These are phyloP conservation scores for Mirounga angustirostris DNA, from an alignment of 2,113 vertebrate genomes.

Conservation along the genomic window DNA sequence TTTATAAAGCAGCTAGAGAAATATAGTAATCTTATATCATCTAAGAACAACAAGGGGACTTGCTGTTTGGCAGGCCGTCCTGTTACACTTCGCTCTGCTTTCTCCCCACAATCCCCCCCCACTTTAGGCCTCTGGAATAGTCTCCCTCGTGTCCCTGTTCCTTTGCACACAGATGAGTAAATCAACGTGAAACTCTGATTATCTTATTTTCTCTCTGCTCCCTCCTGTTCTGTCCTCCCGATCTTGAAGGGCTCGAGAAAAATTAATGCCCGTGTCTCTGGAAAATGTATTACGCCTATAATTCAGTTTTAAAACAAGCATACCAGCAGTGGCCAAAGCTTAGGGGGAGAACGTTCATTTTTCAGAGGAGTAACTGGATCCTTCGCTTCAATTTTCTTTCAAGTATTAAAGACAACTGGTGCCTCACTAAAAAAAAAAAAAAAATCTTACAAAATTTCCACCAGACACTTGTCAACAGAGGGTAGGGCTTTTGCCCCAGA, in stretches of 20 bases:
- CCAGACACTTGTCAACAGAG: background rate
- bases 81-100: background rate
- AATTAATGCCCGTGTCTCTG: slow-evolving; percentile 89
- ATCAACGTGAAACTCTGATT: slow-evolving; percentile 89
- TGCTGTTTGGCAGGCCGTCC: slow-evolving; percentile 80
- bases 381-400: slow-evolving; percentile 87
- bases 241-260: slow-evolving; percentile 86
- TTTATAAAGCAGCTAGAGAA: slow-evolving; percentile 83
- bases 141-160: slow-evolving; percentile 74
- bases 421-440: slow-evolving; percentile 77
- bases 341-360: slow-evolving; percentile 86
- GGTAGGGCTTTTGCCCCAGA: background rate
- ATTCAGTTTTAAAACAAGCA: slow-evolving; percentile 90
- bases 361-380: slow-evolving; percentile 88
- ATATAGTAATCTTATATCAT: slow-evolving; percentile 84
- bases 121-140: background rate
- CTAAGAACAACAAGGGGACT: slow-evolving; percentile 84
- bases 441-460: slow-evolving; percentile 74
- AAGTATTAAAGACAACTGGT: slow-evolving; percentile 88
- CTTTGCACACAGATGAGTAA: slow-evolving; percentile 88
- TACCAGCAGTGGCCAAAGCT: slow-evolving; percentile 83
- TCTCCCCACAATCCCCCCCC: slow-evolving; percentile 63
- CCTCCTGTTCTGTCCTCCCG: slow-evolving; percentile 61
- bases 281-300: slow-evolving; percentile 86
- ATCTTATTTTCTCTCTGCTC: slow-evolving; percentile 89